A percentile compares a stretch with the other conserved stretches of the same genome.
Conservation (phyloP, 2,888 invertebrate genomes). For the Drosophila buzzatii region DNA sequence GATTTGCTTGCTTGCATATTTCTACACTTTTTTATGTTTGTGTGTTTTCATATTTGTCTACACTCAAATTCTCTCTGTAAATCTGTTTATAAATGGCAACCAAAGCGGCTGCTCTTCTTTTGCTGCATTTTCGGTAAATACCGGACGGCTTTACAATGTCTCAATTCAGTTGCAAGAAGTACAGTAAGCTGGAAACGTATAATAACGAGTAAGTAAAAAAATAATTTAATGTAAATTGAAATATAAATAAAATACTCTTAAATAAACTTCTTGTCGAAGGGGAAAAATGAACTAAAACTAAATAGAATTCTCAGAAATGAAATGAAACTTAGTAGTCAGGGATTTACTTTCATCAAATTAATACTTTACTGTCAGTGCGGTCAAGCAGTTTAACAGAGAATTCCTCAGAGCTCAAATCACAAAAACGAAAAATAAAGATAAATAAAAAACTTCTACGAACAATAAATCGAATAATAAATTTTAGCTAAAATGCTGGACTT, state of each 20-base stretch:
- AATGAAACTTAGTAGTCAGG: neutral
- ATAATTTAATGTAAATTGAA: neutral
- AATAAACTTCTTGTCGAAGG: neutral
- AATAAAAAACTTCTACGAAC: neutral
- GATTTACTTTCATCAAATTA: no score
- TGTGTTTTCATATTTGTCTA: neutral
- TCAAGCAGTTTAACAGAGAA: neutral
- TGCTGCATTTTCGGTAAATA: neutral
- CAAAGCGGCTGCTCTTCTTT: neutral
- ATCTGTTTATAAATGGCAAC: neutral
- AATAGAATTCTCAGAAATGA: neutral
- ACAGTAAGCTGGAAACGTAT: neutral
- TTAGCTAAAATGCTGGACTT: conserved; percentile 48
- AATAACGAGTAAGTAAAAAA: neutral
- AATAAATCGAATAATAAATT: neutral
- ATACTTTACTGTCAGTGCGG: neutral
- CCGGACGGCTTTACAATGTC: neutral
- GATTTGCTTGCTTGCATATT: neutral
- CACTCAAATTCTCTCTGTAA: neutral
- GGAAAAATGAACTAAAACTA: no score
- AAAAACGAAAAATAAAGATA: neutral
- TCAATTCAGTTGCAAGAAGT: conserved; percentile 3
- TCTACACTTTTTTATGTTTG: neutral
- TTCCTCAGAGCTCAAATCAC: neutral
- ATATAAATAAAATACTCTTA: neutral